Base-by-base conservation (phyloP, 1,140 invertebrate species). In the Drusus annulatus region DNA sequence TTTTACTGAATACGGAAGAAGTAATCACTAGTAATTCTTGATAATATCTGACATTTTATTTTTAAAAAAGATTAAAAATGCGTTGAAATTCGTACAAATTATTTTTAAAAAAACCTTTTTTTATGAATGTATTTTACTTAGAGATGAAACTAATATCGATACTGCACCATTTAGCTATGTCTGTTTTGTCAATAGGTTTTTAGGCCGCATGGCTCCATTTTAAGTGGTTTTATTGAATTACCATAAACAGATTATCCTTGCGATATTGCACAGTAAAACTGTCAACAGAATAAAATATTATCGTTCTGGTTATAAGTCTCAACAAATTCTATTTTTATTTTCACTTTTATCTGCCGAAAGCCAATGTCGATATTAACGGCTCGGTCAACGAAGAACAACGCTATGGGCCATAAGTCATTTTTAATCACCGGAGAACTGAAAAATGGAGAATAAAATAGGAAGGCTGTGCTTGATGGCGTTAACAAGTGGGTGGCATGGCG, bases 211-310 rank as follows among this genome's bases (percentile, higher is more conserved):
- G 36, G 36, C 36, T 45, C 36, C 8, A 13, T 45, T 45, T 45
- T 45, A 45, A 45, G 36, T 45, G 36, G 36, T 45, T 13, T 36
- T 45, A 45, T 45, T 45, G 54, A 56, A 56, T 56, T 56, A 56
- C 2, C 54, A 56, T 56, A 56, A 56, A 21, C 36, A 45, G 36
- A 45, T 45, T 45, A 45, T 65, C 10, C 25, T 3, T 65, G 23
- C 28, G 21, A 65, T 25, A 21, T 28, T 65, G 62, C 25, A n/a
- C 62, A 31, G n/a, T 65, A 28, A 65, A 65, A 25, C 62, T 65
- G 62, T 28, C 23, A 65, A 65, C 62, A 31, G 17, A 10, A 65
- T 45, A 65, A 65, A 31, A 28, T 25, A 28, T 60, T 19, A n/a
- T 65, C 10, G 25, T 65, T 31, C 6, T n/a, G n/a, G 13, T 65